phyloP scores from a whole-genome alignment of 2,113 vertebrate genomes.

The Corapipo altera region DNA sequence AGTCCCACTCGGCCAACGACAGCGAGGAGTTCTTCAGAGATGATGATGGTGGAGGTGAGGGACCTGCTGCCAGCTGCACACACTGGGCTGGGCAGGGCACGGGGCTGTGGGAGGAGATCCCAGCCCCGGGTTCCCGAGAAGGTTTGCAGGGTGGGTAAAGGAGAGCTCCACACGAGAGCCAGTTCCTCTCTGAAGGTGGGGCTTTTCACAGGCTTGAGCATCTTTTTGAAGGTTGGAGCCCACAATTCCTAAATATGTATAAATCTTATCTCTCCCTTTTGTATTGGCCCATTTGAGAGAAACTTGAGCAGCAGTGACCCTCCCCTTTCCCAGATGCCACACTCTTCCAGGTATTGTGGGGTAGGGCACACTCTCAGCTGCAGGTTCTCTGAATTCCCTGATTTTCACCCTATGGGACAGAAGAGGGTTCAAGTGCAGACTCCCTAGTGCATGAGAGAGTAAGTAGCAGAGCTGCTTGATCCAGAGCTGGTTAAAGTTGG shows the following conservation, averaged over 20 bases:
- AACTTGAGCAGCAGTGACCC: background rate
- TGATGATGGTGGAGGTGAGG: slow-evolving; percentile 80
- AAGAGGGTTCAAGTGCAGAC: too few relatives aligned
- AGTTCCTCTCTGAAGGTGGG: background rate
- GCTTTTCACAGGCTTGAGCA: background rate
- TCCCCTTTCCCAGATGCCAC: background rate
- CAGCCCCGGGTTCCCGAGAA: background rate
- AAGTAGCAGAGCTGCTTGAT: background rate
- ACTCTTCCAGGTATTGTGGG: background rate
- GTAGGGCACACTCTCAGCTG: background rate
- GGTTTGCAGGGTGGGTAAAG: background rate
- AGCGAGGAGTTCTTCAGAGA: slow-evolving; percentile 98
- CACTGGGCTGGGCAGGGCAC: background rate
- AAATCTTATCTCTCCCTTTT: background rate
- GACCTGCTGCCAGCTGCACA: background rate
- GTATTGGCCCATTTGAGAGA: background rate
- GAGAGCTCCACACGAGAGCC: background rate
- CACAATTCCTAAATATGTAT: background rate
- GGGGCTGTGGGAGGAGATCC: background rate
- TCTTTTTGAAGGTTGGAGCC: background rate
- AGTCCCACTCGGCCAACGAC: slow-evolving; percentile 97
- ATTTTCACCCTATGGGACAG: background rate
- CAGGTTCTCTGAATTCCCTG: background rate
- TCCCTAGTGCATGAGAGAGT: too few relatives aligned
- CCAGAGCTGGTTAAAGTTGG: background rate